Conservation (phyloP, 2,113 vertebrate genomes). For the Zapornia atra region DNA sequence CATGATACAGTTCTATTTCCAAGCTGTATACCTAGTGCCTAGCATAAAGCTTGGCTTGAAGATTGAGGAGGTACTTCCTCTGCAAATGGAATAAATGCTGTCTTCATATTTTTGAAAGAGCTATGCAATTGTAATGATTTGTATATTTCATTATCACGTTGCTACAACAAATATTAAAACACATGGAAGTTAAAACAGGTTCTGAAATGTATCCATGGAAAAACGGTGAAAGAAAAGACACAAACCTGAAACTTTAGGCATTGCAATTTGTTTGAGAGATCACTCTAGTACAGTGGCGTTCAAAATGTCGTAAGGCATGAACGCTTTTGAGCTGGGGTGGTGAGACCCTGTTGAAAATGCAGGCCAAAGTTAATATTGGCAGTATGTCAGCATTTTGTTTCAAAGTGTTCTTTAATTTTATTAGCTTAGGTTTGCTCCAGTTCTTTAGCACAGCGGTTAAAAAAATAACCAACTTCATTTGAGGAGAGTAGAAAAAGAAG, state of each 20-base stretch:
- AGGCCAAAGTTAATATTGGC: background rate
- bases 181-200: background rate
- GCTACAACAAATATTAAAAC: slow-evolving; percentile 41
- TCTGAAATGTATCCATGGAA: slow-evolving; percentile 1
- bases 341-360: background rate
- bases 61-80: background rate
- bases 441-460: background rate
- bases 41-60: background rate
- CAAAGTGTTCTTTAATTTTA: background rate
- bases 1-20: background rate
- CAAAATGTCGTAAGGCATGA: background rate
- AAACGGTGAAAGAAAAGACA: background rate
- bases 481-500: background rate
- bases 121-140: background rate
- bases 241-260: background rate
- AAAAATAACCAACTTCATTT: background rate
- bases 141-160: background rate
- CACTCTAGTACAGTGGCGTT: background rate
- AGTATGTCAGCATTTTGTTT: background rate
- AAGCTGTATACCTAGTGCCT: background rate
- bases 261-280: background rate
- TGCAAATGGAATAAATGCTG: background rate
- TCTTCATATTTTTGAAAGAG: background rate
- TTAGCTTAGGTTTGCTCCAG: background rate
- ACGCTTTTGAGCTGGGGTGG: background rate